Conservation (phyloP, 2,888 invertebrate species). For the Neoscelio sp. region DNA sequence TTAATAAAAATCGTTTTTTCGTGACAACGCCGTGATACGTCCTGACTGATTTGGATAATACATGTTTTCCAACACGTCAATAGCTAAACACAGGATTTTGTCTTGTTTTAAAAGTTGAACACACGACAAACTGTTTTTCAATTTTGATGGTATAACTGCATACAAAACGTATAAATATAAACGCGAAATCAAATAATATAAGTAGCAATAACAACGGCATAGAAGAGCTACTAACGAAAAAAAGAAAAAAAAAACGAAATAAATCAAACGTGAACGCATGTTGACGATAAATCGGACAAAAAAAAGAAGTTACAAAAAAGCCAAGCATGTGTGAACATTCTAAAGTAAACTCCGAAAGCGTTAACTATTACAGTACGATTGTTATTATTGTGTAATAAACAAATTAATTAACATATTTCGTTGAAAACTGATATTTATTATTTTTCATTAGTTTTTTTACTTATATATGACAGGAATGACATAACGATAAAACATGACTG, state of each 20-base stretch:
- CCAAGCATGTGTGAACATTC: slow-evolving; percentile 49
- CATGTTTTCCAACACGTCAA: neutral
- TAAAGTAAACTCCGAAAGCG: slow-evolving; percentile 51
- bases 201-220: slow-evolving; percentile 74
- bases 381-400: slow-evolving; percentile 40
- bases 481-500: slow-evolving; percentile 6
- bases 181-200: slow-evolving; percentile 72
- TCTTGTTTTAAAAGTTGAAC: no score
- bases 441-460: slow-evolving; percentile 5
- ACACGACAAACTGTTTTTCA: slow-evolving; percentile 55
- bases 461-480: neutral
- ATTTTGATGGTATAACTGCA: slow-evolving; percentile 70
- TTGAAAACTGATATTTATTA: slow-evolving; percentile 26
- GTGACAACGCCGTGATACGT: neutral
- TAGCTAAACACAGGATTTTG: slow-evolving; percentile 19
- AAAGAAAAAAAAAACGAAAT: slow-evolving; percentile 55
- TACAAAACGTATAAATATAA: slow-evolving; percentile 68
- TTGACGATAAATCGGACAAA: slow-evolving; percentile 28
- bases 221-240: slow-evolving; percentile 64
- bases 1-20: neutral
- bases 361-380: slow-evolving; percentile 48
- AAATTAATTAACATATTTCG: slow-evolving; percentile 17
- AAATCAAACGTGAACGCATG: slow-evolving; percentile 54
- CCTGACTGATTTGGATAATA: neutral
- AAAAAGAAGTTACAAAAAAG: slow-evolving; percentile 15